Percentiles rank a stretch among this genome's conserved stretches.
Evolutionary conservation across 2,888 invertebrate species (phyloP).

Genomic region (Emmelina monodactyla): DNA sequence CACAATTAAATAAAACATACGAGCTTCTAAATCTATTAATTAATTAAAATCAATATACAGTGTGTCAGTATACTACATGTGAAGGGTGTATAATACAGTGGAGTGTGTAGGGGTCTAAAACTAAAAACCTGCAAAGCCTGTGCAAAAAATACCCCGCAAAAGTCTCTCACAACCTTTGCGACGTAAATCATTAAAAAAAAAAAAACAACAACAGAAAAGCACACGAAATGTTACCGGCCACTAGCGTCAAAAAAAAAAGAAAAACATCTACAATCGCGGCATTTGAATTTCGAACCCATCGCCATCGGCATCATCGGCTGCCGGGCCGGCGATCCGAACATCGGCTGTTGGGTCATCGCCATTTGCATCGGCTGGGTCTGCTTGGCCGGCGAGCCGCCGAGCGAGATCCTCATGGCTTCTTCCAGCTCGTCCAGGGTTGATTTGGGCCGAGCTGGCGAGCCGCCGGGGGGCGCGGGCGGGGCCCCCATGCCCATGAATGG

Average conservation of each 20-base stretch:
- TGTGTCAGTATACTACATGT: too few relatives aligned
- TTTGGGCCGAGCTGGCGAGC: conserved; percentile 65
- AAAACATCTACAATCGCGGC: conserved; percentile 28
- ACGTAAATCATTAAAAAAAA: not conserved
- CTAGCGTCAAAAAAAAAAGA: conserved; percentile 17
- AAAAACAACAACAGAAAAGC: conserved; percentile 7
- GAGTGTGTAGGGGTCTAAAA: not conserved
- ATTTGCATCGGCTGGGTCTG: conserved; percentile 36
- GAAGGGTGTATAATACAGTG: too few relatives aligned
- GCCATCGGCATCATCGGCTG: conserved; percentile 58
- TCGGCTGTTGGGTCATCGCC: conserved; percentile 45
- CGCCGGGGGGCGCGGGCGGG: conserved; percentile 55
- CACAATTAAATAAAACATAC: too few relatives aligned
- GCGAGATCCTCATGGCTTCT: conserved; percentile 72
- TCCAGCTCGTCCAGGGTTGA: conserved; percentile 75
- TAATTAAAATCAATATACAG: too few relatives aligned
- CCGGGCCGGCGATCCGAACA: conserved; percentile 52
- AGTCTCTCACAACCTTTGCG: not conserved
- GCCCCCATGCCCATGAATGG: conserved; percentile 72
- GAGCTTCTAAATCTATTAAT: too few relatives aligned
- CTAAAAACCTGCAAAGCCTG: conserved; percentile 4
- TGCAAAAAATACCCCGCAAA: not conserved
- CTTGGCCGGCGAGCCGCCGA: conserved; percentile 69
- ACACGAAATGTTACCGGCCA: conserved; percentile 7
- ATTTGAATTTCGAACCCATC: conserved; percentile 53